Percentiles rank a stretch among this genome's conserved stretches.
phyloP scores from a whole-genome alignment of 2,888 invertebrate species.

The Leptinotarsa peninsularis region DNA sequence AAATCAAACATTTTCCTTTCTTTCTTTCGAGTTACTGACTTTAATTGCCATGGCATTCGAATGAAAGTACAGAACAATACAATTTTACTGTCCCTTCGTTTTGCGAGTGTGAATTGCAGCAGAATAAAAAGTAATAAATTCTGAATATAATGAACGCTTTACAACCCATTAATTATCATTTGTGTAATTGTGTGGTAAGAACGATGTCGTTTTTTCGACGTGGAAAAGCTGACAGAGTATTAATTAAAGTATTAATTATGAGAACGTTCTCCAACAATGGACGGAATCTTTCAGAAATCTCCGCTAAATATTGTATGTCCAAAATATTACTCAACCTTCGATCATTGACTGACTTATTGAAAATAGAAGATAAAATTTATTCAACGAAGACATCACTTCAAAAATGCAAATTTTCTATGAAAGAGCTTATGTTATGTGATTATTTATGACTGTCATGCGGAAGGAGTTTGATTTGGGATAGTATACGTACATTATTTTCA shows the following conservation, averaged over 20 bases:
- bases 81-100: slow-evolving; percentile 10
- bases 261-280: not conserved
- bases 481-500: too few species aligned
- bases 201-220: not conserved
- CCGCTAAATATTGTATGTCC: not conserved
- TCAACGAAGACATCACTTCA: too few species aligned
- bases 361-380: too few species aligned
- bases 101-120: not conserved
- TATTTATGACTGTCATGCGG: too few species aligned
- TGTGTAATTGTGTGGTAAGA: slow-evolving; percentile 4
- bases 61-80: slow-evolving; percentile 8
- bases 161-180: slow-evolving; percentile 6
- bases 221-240: not conserved
- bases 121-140: slow-evolving; percentile 12
- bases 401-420: too few species aligned
- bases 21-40: not conserved
- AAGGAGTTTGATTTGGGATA: too few species aligned
- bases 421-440: too few species aligned
- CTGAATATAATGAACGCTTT: slow-evolving; percentile 1
- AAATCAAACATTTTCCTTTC: slow-evolving; percentile 7
- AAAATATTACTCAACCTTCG: not conserved
- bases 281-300: not conserved
- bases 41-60: slow-evolving; percentile 1
- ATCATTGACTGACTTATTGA: not conserved
- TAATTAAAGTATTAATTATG: not conserved